Base-by-base conservation (phyloP, 2,113 vertebrate genomes). In the Scomber japonicus region DNA sequence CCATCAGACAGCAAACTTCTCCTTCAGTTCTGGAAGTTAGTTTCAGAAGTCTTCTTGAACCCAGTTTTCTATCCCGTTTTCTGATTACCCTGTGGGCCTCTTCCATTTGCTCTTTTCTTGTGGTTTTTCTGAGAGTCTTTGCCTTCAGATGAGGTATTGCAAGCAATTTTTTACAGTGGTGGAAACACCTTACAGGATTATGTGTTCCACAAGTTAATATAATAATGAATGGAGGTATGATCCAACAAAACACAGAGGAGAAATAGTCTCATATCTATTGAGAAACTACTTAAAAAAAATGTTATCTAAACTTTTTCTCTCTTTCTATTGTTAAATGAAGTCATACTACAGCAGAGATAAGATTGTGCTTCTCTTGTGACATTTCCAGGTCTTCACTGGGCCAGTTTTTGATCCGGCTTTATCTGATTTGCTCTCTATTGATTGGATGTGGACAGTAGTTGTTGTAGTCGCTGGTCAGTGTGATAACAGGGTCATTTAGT, bases 351-450 rank as follows among this genome's bases (percentile, higher is more conserved):
- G 27, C 55, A 45, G 50, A 75, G 72, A 77, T 60, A 24, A 77
- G 35, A 40, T 9, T 40, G 45, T 46, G 16, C 31, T 19, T 44
- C 16, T 40, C 35, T 31, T 61, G 57, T 61, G 24, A 27, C 24
- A 27, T 27, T 27, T 27, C 24, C 31, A 61, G 19, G 21, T 63
- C 49, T 31, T 40, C 16, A 62, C 59, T n/a, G 30, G 0, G n/a
- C n/a, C 51, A n/a, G 31, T 24, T 78, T 69, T 76, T 78, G 46
- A 73, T 59, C 61, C 2, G 11, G 31, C 75, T 69, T 78, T 35
- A 82, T 88, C 65, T 56, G 72, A 80, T 82, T 71, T 35, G 19
- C 63, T 67, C 70, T 35, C 54, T 56, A 83, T 83, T n/a, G 64
- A 70, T 62, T 68, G 31, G 19, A 53, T 66, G 66, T 71, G 44